Evolutionary conservation across 23 tunicate species (phyloP).

Genomic region (Halocynthia aurantium): DNA sequence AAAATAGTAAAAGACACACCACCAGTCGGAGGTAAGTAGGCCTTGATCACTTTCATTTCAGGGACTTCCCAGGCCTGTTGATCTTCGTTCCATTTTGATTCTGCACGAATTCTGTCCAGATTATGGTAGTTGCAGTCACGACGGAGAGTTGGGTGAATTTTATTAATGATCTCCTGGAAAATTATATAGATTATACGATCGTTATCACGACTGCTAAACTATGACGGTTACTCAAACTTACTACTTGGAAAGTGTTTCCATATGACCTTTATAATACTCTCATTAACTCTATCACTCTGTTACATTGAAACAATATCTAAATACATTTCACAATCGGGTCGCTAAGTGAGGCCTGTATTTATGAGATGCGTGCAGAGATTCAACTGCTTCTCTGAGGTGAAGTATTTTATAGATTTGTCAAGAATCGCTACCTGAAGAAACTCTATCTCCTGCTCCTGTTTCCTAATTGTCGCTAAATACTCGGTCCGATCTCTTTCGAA

Average conservation of each 20-base stretch:
- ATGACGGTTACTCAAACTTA: too few species aligned
- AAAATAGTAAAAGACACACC: neutral
- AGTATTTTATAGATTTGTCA: too few species aligned
- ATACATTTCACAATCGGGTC: too few species aligned
- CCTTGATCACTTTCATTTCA: constrained; percentile 54
- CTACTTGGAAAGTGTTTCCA: too few species aligned
- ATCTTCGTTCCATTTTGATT: constrained; percentile 69
- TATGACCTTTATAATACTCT: too few species aligned
- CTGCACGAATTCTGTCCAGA: constrained; percentile 63
- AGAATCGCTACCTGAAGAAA: constrained; percentile 46
- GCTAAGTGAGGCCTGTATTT: too few species aligned
- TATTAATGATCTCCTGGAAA: constrained; percentile 47
- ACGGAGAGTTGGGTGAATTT: constrained; percentile 86
- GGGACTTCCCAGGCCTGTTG: constrained; percentile 78
- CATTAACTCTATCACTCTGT: too few species aligned
- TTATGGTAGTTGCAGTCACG: constrained; percentile 96
- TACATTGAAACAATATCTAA: too few species aligned
- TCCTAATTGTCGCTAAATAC: constrained; percentile 77
- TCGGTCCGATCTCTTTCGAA: constrained; percentile 83
- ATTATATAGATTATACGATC: neutral
- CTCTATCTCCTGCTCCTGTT: constrained; percentile 69
- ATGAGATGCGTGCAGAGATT: too few species aligned
- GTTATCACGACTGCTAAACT: too few species aligned
- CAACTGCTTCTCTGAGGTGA: too few species aligned
- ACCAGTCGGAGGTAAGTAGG: constrained; percentile 51